These are phyloP conservation scores for Bombus fervidus DNA, from an alignment of 1,140 invertebrate genomes.

Conservation along the genomic window DNA sequence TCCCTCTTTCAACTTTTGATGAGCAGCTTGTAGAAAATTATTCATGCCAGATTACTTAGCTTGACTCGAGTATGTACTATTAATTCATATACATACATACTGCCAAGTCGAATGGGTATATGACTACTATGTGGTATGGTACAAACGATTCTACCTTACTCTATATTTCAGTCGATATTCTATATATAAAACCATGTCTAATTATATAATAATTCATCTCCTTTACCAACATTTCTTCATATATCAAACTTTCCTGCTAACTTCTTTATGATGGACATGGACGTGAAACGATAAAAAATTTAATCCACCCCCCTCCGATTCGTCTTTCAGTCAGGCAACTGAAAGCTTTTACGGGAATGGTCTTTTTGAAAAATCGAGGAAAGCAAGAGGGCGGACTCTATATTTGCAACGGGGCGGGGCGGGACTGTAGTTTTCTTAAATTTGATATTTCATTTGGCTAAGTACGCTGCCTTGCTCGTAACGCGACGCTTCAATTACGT, in stretches of 20 bases:
- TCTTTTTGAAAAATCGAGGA: neutral
- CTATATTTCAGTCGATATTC: too few relatives aligned
- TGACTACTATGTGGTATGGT: too few relatives aligned
- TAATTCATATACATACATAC: too few relatives aligned
- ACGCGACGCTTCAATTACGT: neutral
- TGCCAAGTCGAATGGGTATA: too few relatives aligned
- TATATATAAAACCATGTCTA: too few relatives aligned
- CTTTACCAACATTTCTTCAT: neutral
- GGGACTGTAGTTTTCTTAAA: neutral
- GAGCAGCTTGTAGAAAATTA: neutral
- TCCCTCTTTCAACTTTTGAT: neutral
- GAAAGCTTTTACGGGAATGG: constrained; percentile 16
- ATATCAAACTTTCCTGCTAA: neutral
- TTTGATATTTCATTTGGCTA: constrained; percentile 26
- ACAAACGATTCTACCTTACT: too few relatives aligned
- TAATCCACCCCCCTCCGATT: neutral
- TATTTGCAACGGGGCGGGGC: neutral
- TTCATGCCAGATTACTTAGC: too few relatives aligned
- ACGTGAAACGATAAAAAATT: neutral
- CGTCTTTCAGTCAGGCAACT: constrained; percentile 3
- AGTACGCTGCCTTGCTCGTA: neutral
- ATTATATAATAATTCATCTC: neutral
- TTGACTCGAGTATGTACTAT: too few relatives aligned
- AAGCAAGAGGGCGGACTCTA: neutral
- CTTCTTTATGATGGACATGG: neutral